phyloP scores from a whole-genome alignment of 1,140 invertebrate genomes.

The Listronotus oregonensis region DNA sequence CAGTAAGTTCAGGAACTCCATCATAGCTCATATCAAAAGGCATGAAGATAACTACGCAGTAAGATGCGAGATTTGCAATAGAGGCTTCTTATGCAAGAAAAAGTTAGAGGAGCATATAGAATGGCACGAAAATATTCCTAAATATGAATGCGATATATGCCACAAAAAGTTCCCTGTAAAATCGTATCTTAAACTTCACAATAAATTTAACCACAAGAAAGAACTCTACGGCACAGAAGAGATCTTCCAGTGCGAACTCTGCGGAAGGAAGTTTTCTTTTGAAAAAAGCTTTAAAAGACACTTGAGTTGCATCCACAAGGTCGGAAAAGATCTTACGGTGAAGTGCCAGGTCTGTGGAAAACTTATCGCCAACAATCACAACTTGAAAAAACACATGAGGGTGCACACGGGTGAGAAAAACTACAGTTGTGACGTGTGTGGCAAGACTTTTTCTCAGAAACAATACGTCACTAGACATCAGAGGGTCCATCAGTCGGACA shows the following conservation, averaged over 20 bases:
- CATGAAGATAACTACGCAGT: conserved; percentile 59
- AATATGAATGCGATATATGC: conserved; percentile 57
- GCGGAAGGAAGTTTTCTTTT: conserved; percentile 46
- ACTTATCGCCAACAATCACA: conserved; percentile 45
- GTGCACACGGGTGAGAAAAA: conserved; percentile 81
- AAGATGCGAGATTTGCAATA: conserved; percentile 59
- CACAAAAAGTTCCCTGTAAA: conserved; percentile 56
- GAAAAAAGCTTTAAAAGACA: conserved; percentile 44
- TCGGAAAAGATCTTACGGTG: conserved; percentile 41
- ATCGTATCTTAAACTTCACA: conserved; percentile 53
- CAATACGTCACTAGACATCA: conserved; percentile 32
- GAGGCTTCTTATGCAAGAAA: conserved; percentile 57
- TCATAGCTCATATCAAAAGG: conserved; percentile 56
- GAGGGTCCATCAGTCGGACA: conserved; percentile 21
- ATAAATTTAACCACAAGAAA: conserved; percentile 46
- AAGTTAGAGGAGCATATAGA: conserved; percentile 57
- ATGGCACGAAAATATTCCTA: conserved; percentile 40
- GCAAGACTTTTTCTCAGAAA: conserved; percentile 72
- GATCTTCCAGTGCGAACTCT: conserved; percentile 43
- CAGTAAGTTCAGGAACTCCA: conserved; percentile 32
- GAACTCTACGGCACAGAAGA: conserved; percentile 41
- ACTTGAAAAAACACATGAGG: conserved; percentile 62
- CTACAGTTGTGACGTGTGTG: conserved; percentile 76
- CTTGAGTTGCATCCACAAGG: conserved; percentile 44
- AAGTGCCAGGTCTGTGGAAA: conserved; percentile 47